Conservation (phyloP, 2,113 vertebrate species). For the Fulica atra region DNA sequence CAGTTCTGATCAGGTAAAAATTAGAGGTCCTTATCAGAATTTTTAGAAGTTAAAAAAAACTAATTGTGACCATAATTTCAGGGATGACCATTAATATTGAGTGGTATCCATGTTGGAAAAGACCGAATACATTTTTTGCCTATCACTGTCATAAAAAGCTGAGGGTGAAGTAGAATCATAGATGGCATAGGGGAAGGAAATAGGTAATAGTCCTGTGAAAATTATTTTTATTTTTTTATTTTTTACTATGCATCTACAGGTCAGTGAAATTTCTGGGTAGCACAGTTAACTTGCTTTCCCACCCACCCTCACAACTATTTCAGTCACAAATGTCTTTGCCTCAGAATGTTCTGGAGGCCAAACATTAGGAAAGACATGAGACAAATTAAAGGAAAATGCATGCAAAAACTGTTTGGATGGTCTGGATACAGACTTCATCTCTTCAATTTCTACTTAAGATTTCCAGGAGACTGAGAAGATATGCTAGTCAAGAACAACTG, state of each 20-base stretch:
- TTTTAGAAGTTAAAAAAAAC: not conserved
- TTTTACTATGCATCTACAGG: not conserved
- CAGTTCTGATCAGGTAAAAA: not conserved
- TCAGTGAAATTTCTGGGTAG: not conserved
- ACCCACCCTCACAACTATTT: not conserved
- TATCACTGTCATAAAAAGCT: not conserved
- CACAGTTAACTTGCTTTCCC: not conserved
- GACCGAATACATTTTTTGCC: not conserved
- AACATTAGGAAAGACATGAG: not conserved
- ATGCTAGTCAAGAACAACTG: not conserved
- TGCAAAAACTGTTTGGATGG: not conserved
- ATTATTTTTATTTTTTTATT: not conserved
- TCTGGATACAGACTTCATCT: not conserved
- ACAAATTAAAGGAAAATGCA: not conserved
- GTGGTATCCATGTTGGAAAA: not conserved
- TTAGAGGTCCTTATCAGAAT: not conserved
- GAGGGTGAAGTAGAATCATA: not conserved
- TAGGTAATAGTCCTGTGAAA: not conserved
- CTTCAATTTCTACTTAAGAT: not conserved
- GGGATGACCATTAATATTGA: not conserved
- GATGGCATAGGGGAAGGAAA: not conserved
- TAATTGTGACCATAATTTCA: not conserved
- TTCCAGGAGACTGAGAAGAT: not conserved
- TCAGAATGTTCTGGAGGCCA: not conserved
- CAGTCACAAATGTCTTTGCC: not conserved